phyloP scores from a whole-genome alignment of 2,888 invertebrate species.

The Dione vanillae region DNA sequence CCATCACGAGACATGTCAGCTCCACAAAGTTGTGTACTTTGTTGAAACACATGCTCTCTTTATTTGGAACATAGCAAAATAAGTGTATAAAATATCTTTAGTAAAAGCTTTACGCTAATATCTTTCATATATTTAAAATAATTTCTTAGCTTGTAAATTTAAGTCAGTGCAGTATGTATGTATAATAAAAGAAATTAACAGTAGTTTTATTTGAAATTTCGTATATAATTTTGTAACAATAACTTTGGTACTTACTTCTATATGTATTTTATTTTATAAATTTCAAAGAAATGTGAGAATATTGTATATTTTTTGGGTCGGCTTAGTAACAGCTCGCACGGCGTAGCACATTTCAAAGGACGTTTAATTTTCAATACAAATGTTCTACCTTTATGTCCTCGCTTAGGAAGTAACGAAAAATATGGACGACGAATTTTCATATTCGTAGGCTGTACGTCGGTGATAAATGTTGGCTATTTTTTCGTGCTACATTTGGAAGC shows the following conservation, averaged over 20 bases:
- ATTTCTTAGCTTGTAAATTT: too few relatives aligned
- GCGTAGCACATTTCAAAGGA: slow-evolving; percentile 26
- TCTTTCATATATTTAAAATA: too few relatives aligned
- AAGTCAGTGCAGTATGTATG: too few relatives aligned
- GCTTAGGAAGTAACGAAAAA: slow-evolving; percentile 28
- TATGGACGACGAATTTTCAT: slow-evolving; percentile 22
- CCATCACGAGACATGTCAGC: slow-evolving; percentile 10
- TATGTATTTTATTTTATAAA: neutral
- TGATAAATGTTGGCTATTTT: slow-evolving; percentile 24
- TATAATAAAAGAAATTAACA: too few relatives aligned
- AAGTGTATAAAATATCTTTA: too few relatives aligned
- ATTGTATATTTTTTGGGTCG: neutral
- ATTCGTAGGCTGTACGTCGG: slow-evolving; percentile 3
- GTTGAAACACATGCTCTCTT: neutral
- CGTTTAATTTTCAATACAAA: slow-evolving; percentile 35
- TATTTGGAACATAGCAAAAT: neutral
- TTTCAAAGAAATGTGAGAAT: neutral
- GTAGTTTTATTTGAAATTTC: too few relatives aligned
- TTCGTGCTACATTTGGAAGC: slow-evolving; percentile 1
- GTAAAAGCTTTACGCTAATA: too few relatives aligned
- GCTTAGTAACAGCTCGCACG: slow-evolving; percentile 6
- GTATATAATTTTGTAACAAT: too few relatives aligned
- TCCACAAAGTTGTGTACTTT: slow-evolving; percentile 9
- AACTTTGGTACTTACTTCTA: neutral
- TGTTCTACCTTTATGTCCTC: slow-evolving; percentile 27